Evolutionary conservation across 2,797 vertebrate species (phyloP).

Genomic region (Chromobotia macracanthus): DNA sequence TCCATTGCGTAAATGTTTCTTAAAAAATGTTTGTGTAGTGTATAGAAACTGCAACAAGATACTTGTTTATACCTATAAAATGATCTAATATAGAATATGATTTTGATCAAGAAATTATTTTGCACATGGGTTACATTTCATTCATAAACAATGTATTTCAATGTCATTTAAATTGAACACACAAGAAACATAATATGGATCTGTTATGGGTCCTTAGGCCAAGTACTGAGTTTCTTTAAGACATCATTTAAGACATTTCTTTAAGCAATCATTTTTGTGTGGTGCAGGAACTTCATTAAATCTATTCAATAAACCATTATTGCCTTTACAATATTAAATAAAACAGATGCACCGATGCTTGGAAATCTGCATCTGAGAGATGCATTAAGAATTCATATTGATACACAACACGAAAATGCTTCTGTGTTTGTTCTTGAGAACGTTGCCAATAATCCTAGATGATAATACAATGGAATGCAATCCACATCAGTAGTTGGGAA

Average conservation of each 20-base stretch:
- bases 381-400: constrained; percentile 1
- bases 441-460: constrained; percentile 57
- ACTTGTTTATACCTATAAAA: not conserved
- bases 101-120: too few relatives aligned
- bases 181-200: too few relatives aligned
- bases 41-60: not conserved
- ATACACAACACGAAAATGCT: not conserved
- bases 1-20: not conserved
- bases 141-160: too few relatives aligned
- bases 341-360: constrained; percentile 56
- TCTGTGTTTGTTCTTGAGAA: constrained; percentile 51
- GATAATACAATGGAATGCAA: constrained; percentile 69
- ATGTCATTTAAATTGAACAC: too few relatives aligned
- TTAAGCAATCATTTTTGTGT: too few relatives aligned
- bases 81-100: too few relatives aligned
- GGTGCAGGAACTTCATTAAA: constrained; percentile 8
- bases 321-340: constrained; percentile 82
- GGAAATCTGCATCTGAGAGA: constrained; percentile 63
- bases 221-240: too few relatives aligned
- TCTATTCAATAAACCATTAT: constrained; percentile 54
- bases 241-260: too few relatives aligned
- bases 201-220: too few relatives aligned
- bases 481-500: constrained; percentile 60
- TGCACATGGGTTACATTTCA: too few relatives aligned
- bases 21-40: too few relatives aligned